A percentile compares a stretch with the other conserved stretches of the same genome.
Conservation (phyloP, 2,797 vertebrate species). For the Pangasius larnaudii region DNA sequence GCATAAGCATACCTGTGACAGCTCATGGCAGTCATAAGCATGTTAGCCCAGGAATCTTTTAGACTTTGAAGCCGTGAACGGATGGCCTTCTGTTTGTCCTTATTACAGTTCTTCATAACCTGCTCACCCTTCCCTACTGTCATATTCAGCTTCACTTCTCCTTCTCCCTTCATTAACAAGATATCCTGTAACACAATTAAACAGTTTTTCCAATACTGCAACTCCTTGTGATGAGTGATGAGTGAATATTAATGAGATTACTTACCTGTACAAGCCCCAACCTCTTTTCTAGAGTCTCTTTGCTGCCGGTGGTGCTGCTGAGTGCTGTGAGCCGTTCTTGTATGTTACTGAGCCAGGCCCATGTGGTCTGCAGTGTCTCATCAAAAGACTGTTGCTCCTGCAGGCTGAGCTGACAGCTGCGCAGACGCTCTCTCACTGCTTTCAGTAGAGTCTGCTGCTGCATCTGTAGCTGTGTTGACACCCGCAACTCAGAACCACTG, state of each 20-base stretch:
- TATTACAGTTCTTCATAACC: conserved; percentile 84
- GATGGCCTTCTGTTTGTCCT: conserved; percentile 86
- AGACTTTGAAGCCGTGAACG: conserved; percentile 84
- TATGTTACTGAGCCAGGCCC: conserved; percentile 85
- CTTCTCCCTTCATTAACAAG: conserved; percentile 93
- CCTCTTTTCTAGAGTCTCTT: conserved; percentile 85
- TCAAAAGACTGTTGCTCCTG: conserved; percentile 94
- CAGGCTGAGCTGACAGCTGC: conserved; percentile 84
- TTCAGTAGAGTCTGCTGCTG: conserved; percentile 87
- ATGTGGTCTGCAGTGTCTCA: conserved; percentile 86
- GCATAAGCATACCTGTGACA: conserved; percentile 84
- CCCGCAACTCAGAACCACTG: conserved; percentile 82
- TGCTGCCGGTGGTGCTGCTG: conserved; percentile 87
- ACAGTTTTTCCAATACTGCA: background rate
- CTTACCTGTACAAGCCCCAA: conserved; percentile 89
- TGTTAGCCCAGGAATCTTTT: conserved; percentile 86
- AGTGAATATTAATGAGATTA: conserved; percentile 24
- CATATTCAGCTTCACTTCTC: conserved; percentile 96
- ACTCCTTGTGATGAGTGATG: background rate
- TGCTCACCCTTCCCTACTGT: conserved; percentile 95
- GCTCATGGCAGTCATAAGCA: conserved; percentile 83
- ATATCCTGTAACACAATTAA: conserved; percentile 81
- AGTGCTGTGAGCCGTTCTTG: conserved; percentile 84
- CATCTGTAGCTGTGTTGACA: conserved; percentile 85
- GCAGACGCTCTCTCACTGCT: conserved; percentile 81